Conservation (phyloP, 2,113 vertebrate genomes). For the Lagopus leucura region DNA sequence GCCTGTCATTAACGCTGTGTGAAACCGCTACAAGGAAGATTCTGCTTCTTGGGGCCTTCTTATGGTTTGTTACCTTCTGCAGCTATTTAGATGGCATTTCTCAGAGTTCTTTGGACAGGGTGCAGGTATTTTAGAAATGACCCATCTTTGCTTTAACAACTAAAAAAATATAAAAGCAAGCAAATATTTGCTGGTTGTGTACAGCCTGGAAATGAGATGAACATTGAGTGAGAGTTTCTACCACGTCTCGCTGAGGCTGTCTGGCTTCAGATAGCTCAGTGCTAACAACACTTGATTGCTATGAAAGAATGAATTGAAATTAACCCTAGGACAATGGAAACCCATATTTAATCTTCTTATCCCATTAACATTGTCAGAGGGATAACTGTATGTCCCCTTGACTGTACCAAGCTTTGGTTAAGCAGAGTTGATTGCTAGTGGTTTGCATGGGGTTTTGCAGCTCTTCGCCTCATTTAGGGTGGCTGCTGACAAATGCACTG, state of each 20-base stretch:
- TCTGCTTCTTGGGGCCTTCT: neutral
- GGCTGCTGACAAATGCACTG: rapidly evolving
- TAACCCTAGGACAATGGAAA: neutral
- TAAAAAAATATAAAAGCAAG: neutral
- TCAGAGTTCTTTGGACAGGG: neutral
- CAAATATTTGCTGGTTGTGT: neutral
- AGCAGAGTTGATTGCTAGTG: neutral
- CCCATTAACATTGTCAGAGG: neutral
- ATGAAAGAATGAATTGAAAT: neutral
- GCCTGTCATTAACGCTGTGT: neutral
- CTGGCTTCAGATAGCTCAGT: neutral
- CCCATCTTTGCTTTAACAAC: neutral
- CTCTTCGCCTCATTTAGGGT: neutral
- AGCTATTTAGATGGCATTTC: neutral
- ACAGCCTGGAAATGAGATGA: neutral
- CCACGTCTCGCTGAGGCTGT: neutral
- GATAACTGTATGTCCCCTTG: neutral
- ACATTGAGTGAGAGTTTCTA: neutral
- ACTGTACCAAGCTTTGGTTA: neutral
- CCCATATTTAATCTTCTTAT: neutral
- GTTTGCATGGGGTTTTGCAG: slow-evolving; percentile 23
- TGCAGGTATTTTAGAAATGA: neutral
- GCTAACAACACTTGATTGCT: neutral
- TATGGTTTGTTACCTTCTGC: neutral
- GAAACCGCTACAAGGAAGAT: neutral